Percentiles rank a stretch among this genome's conserved stretches.
Conservation (phyloP, 2,113 vertebrate species). For the Arvicanthis niloticus region DNA sequence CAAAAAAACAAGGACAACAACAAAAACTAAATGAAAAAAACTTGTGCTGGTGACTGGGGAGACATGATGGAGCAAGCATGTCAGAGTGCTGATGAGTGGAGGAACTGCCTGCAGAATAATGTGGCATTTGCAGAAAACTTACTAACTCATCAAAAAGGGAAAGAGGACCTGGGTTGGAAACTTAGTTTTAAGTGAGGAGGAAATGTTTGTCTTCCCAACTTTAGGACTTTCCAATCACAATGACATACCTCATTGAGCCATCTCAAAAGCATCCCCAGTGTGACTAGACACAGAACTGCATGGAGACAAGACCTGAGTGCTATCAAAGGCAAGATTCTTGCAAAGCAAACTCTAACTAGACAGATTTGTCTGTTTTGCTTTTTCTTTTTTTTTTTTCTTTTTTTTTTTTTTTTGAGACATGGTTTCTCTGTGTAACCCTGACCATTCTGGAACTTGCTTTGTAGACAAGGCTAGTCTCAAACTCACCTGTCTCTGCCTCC, state of each 20-base stretch:
- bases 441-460: neutral
- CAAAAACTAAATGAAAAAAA: neutral
- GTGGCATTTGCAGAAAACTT: neutral
- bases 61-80: too few species aligned
- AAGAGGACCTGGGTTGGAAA: neutral
- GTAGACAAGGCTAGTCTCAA: neutral
- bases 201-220: neutral
- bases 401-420: neutral
- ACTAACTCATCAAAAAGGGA: neutral
- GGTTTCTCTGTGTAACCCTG: neutral
- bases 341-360: neutral
- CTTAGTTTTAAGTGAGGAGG: neutral
- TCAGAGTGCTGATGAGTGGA: neutral
- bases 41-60: neutral
- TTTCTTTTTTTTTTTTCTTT: neutral
- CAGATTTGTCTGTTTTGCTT: neutral
- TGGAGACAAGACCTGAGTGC: neutral
- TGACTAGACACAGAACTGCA: slow-evolving; percentile 44
- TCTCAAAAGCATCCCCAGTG: slow-evolving; percentile 29
- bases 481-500: neutral
- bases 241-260: neutral
- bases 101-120: neutral
- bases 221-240: slow-evolving; percentile 17
- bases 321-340: neutral
- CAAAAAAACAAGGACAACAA: neutral